A percentile compares a stretch with the other conserved stretches of the same genome.
These are phyloP conservation scores for Acipenser oxyrinchus DNA, from an alignment of 2,797 vertebrate genomes.

Conservation along the genomic window DNA sequence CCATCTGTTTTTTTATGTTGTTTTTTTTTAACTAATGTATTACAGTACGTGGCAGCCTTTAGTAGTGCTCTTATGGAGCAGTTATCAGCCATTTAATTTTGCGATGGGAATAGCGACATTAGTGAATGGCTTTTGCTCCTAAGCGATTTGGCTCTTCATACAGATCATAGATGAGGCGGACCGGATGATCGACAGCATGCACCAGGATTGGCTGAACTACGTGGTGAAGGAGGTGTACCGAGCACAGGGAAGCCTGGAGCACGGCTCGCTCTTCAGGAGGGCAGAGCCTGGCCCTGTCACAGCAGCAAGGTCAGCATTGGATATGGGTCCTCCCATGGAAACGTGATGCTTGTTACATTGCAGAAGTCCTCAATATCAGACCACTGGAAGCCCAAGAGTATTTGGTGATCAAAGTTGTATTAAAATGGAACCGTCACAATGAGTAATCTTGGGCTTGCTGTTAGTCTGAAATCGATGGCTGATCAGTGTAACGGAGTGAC, in stretches of 20 bases:
- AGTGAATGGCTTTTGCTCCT: neutral
- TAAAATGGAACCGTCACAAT: too few species aligned
- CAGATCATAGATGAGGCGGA: conserved; percentile 92
- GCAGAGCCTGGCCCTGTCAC: conserved; percentile 55
- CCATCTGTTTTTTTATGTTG: neutral
- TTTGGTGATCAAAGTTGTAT: neutral
- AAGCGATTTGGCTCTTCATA: neutral
- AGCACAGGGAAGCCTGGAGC: conserved; percentile 16
- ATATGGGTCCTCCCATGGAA: too few species aligned
- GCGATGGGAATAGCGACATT: too few species aligned
- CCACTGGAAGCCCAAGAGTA: neutral
- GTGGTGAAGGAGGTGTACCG: conserved; percentile 68
- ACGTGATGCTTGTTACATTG: too few species aligned
- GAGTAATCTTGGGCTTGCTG: too few species aligned
- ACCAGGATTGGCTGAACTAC: conserved; percentile 82
- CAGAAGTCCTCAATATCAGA: too few species aligned
- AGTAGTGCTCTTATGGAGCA: too few species aligned
- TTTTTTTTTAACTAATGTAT: neutral
- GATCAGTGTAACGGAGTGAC: too few species aligned
- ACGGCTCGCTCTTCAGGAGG: conserved; percentile 54
- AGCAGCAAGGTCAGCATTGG: conserved; percentile 64
- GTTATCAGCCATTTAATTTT: neutral
- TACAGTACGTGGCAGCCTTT: neutral
- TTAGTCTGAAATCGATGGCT: too few species aligned
- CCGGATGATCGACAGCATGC: conserved; percentile 92